Percentiles rank a stretch among this genome's conserved stretches.
Evolutionary conservation across 2,797 vertebrate species (phyloP).

Genomic region (Macroramphosus scolopax): DNA sequence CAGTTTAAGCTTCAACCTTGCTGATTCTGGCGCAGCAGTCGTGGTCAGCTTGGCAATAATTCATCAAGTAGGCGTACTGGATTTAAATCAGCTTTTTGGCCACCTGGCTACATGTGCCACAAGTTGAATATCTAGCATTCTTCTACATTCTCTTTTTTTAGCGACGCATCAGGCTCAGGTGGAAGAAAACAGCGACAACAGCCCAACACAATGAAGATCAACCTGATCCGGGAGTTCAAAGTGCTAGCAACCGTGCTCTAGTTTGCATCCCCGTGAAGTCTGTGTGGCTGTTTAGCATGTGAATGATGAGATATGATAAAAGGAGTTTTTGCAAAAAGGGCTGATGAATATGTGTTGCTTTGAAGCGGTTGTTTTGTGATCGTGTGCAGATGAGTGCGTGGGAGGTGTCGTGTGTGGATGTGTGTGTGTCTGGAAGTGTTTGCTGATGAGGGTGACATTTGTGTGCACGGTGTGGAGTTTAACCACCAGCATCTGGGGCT

Average conservation of each 20-base stretch:
- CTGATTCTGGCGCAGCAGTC: slow-evolving; percentile 14
- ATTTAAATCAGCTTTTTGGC: slow-evolving; percentile 1
- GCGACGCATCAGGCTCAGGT: no score
- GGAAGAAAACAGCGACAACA: no score
- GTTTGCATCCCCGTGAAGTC: slow-evolving; percentile 29
- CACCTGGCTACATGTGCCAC: no score
- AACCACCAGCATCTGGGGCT: slow-evolving; percentile 57
- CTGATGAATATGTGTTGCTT: slow-evolving; percentile 71
- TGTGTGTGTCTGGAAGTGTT: slow-evolving; percentile 38
- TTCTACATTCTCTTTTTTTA: no score
- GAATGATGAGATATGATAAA: slow-evolving; percentile 65
- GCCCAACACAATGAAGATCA: no score
- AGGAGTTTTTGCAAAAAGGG: slow-evolving; percentile 54
- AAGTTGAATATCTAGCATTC: no score
- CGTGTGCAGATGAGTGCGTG: slow-evolving; percentile 71
- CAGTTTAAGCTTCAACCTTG: slow-evolving; percentile 3
- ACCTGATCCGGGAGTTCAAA: slow-evolving; percentile 11
- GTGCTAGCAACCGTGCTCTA: slow-evolving; percentile 5
- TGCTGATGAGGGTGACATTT: slow-evolving; percentile 66
- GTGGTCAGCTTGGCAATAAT: slow-evolving; percentile 12
- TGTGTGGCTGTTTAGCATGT: slow-evolving; percentile 58
- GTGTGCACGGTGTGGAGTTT: slow-evolving; percentile 53
- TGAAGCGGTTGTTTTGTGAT: slow-evolving; percentile 70
- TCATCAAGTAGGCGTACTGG: slow-evolving; percentile 3
- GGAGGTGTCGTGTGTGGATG: slow-evolving; percentile 62